A percentile compares a stretch with the other conserved stretches of the same genome.
phyloP scores from a whole-genome alignment of 2,888 invertebrate species.

The Torymus texanus region DNA sequence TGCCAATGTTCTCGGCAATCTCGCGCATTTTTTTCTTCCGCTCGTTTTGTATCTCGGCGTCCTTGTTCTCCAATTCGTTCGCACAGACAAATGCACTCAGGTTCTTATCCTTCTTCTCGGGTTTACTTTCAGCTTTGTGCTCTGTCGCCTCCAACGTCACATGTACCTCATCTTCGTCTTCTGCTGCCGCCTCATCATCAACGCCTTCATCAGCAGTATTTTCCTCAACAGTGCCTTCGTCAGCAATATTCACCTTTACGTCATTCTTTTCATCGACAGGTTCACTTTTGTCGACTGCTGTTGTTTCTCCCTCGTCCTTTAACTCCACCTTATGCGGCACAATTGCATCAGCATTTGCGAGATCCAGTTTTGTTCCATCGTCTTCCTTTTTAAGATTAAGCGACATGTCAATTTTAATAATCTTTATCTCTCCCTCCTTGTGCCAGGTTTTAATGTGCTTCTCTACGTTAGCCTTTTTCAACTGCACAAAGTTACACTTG shows the following conservation, averaged over 20 bases:
- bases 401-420: conserved; percentile 74
- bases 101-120: conserved; percentile 61
- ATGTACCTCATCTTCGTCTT: conserved; percentile 37
- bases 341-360: conserved; percentile 10
- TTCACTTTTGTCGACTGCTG: conserved; percentile 10
- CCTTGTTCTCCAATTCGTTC: conserved; percentile 74
- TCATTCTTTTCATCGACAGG: not conserved
- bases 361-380: not conserved
- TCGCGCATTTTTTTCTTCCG: conserved; percentile 77
- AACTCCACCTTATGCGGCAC: conserved; percentile 61
- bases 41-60: conserved; percentile 75
- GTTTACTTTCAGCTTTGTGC: conserved; percentile 33
- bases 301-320: conserved; percentile 53
- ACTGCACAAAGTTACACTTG: conserved; percentile 85
- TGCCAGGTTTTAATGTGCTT: conserved; percentile 80
- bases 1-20: conserved; percentile 70
- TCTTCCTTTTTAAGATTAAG: conserved; percentile 45
- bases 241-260: no score
- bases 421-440: conserved; percentile 75
- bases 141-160: conserved; percentile 41
- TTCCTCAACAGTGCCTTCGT: no score
- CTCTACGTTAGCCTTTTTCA: conserved; percentile 79
- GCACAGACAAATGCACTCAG: conserved; percentile 72
- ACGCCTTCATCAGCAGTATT: no score
- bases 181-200: not conserved